phyloP scores from a whole-genome alignment of 2,888 invertebrate species.

The Sinelater perroti region DNA sequence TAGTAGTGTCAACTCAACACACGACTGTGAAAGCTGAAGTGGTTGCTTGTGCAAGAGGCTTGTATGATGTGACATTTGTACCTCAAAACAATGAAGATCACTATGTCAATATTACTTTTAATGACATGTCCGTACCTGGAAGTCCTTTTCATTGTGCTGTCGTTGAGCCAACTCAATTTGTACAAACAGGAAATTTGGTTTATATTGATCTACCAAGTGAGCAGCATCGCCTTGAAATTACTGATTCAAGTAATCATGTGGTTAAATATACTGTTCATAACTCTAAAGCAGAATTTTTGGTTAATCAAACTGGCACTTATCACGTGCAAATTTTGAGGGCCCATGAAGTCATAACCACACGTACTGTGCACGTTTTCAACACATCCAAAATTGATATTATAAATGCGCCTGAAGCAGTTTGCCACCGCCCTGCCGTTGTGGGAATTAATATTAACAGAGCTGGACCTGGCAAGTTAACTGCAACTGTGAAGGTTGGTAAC shows the following conservation, averaged over 20 bases:
- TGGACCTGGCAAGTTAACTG: slow-evolving; percentile 85
- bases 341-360: slow-evolving; percentile 55
- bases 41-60: slow-evolving; percentile 86
- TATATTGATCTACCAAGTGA: slow-evolving; percentile 71
- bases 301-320: slow-evolving; percentile 68
- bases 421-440: slow-evolving; percentile 83
- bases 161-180: slow-evolving; percentile 74
- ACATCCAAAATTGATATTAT: slow-evolving; percentile 64
- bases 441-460: slow-evolving; percentile 71
- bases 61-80: slow-evolving; percentile 92
- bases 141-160: slow-evolving; percentile 86
- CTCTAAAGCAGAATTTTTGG: slow-evolving; percentile 61
- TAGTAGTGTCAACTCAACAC: slow-evolving; percentile 89
- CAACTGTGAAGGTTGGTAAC: slow-evolving; percentile 82
- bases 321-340: slow-evolving; percentile 48
- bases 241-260: slow-evolving; percentile 70
- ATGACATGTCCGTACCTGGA: slow-evolving; percentile 89
- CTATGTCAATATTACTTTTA: slow-evolving; percentile 93
- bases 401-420: slow-evolving; percentile 71
- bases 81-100: slow-evolving; percentile 90
- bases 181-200: slow-evolving; percentile 72
- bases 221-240: slow-evolving; percentile 71
- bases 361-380: slow-evolving; percentile 76
- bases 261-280: slow-evolving; percentile 58
- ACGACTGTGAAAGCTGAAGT: slow-evolving; percentile 87